phyloP scores from a whole-genome alignment of 2,797 vertebrate species.

The Delichon dasypus region DNA sequence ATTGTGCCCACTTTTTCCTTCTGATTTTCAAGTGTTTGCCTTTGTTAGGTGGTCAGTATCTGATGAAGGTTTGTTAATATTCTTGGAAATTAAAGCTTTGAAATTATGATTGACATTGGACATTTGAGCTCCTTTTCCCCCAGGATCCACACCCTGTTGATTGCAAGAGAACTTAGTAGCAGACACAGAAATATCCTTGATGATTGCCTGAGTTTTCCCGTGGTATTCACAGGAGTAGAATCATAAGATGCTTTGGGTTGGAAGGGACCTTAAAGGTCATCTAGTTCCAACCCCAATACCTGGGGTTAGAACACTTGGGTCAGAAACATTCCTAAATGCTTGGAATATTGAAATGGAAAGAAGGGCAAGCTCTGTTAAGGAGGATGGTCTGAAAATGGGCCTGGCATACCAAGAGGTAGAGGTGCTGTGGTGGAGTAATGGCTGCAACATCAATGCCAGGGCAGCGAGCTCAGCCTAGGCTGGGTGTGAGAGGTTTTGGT shows the following conservation, averaged over 20 bases:
- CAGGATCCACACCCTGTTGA: not conserved
- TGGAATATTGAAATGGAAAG: not conserved
- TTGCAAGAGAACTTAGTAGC: not conserved
- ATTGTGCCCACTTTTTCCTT: not conserved
- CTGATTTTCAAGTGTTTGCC: not conserved
- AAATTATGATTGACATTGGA: not conserved
- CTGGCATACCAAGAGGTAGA: not conserved
- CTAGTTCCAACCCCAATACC: not conserved
- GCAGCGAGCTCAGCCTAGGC: not conserved
- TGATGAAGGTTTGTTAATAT: not conserved
- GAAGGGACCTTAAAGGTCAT: not conserved
- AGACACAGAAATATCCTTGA: not conserved
- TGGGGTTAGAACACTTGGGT: not conserved
- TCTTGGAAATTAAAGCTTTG: not conserved
- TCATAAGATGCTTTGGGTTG: not conserved
- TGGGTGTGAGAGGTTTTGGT: not conserved
- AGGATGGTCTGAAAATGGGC: not conserved
- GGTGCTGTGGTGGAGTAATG: not conserved
- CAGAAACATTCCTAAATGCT: not conserved
- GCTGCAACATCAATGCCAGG: not conserved
- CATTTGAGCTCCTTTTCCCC: not conserved
- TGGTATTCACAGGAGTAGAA: not conserved
- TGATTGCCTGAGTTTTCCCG: not conserved
- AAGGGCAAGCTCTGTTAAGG: not conserved
- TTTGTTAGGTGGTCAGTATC: not conserved